Evolutionary conservation across 2,797 vertebrate species (phyloP), one percentile per base, ranked within the genome.

Genomic region (Otolemur crassicaudatus): DNA sequence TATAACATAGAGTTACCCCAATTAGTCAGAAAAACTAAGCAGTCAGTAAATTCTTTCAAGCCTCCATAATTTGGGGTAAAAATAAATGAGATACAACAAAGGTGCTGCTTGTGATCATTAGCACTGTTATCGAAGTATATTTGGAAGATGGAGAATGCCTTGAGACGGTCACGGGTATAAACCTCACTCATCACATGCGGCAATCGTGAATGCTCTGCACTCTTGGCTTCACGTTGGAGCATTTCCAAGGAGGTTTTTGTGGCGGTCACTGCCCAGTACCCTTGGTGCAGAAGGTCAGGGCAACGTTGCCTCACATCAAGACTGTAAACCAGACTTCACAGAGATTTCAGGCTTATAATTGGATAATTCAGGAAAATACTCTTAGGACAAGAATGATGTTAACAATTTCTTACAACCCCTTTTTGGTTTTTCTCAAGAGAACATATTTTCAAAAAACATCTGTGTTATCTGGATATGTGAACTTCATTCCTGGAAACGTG

Each of bases 1-100:
- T 98, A 98, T 98, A 98, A 94, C 91, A 98, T 97, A 98, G 98
- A 98, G 98, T 98, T 99, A 98, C 97, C 98, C 98, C 98, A 99
- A 99, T 99, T 99, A 99, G 98, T 98, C 97, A 98, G 98, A 98
- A 98, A 98, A 98, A 97, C 97, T 95, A 98, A 98, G 98, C 98
- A 98, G 95, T 98, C 98, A 97, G 98, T 98, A 97, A 98, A 98
- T 98, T 98, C 82, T 97, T 98, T 97, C 69, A 97, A 97, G 97
- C 94, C 97, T 97, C 97, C 97, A 97, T 98, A 98, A 98, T 96
- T 97, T 98, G 98, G 97, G 96, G 96, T 96, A 90, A 95, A 95
- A 97, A 98, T 97, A 97, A 93, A 98, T 97, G 97, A 98, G 98
- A 98, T 93, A 98, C 97, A 97, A 95, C 95, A 96, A 98, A 98